Conservation (phyloP, 2,797 vertebrate genomes). For the Chromobotia macracanthus region DNA sequence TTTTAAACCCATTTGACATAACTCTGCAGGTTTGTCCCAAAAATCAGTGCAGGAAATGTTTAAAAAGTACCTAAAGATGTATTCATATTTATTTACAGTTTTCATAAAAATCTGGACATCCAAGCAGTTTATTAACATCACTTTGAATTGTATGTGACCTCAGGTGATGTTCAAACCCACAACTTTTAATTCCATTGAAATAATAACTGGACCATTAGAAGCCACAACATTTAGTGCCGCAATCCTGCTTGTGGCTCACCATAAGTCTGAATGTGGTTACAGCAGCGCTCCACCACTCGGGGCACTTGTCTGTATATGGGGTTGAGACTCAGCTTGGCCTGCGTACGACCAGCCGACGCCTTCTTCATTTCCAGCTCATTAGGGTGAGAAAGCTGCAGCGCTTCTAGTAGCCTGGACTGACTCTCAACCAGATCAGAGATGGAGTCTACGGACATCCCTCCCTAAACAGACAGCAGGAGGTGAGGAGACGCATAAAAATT, state of each 20-base stretch:
- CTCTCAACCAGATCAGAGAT: constrained; percentile 88
- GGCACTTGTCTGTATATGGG: constrained; percentile 90
- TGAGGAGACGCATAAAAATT: background rate
- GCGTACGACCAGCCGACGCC: constrained; percentile 69
- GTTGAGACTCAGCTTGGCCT: constrained; percentile 86
- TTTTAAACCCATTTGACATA: background rate
- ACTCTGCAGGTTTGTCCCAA: background rate
- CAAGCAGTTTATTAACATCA: background rate
- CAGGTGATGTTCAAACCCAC: background rate
- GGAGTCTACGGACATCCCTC: constrained; percentile 88
- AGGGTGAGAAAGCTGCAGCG: constrained; percentile 88
- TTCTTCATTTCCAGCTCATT: constrained; percentile 81
- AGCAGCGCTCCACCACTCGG: constrained; percentile 87
- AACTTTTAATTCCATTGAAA: background rate
- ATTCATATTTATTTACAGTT: background rate
- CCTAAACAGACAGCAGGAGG: constrained; percentile 71
- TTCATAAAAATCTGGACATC: background rate
- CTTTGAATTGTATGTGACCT: no score
- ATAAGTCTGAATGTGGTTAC: constrained; percentile 83
- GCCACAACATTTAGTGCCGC: background rate
- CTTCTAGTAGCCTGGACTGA: constrained; percentile 85
- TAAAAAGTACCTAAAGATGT: background rate
- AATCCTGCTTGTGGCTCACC: constrained; percentile 71
- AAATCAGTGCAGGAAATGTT: background rate
- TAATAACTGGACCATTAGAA: background rate